Percentiles rank a stretch among this genome's conserved stretches.
Conservation (phyloP, 2,888 invertebrate genomes). For the Aethes cnicana region DNA sequence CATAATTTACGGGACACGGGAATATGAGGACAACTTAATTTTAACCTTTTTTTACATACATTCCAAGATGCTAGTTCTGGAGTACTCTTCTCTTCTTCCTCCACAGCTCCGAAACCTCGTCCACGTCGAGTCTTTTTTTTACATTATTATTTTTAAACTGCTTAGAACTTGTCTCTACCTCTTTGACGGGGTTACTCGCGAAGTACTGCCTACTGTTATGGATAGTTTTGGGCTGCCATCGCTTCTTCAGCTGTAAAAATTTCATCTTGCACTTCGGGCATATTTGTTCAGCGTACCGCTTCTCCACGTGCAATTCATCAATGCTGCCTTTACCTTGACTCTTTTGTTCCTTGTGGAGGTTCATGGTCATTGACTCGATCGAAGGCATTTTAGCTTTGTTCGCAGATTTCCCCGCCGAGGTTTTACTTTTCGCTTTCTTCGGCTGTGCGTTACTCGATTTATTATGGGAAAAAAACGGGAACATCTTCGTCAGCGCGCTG, state of each 20-base stretch:
- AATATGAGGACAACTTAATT: too few relatives aligned
- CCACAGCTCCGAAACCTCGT: too few relatives aligned
- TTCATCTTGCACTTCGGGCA: slow-evolving; percentile 7
- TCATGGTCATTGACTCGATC: too few relatives aligned
- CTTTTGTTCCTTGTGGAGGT: background rate
- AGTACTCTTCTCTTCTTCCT: too few relatives aligned
- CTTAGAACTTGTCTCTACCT: background rate
- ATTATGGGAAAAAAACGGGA: slow-evolving; percentile 71
- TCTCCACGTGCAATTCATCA: background rate
- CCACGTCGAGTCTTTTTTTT: background rate
- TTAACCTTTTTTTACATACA: too few relatives aligned
- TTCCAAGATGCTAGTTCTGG: too few relatives aligned
- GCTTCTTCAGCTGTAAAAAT: background rate
- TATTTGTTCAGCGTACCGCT: background rate
- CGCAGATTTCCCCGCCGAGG: slow-evolving; percentile 40
- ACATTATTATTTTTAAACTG: background rate
- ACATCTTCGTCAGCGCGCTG: slow-evolving; percentile 52
- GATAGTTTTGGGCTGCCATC: background rate
- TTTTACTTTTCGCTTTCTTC: slow-evolving; percentile 52
- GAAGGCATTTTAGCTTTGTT: slow-evolving; percentile 29
- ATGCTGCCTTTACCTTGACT: background rate
- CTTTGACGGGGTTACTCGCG: background rate
- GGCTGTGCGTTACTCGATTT: slow-evolving; percentile 39
- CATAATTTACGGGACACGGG: too few relatives aligned
- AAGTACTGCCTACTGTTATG: slow-evolving; percentile 23